Conservation (phyloP, 92 coral and sea anemone species). For the Plumapathes pennacea region DNA sequence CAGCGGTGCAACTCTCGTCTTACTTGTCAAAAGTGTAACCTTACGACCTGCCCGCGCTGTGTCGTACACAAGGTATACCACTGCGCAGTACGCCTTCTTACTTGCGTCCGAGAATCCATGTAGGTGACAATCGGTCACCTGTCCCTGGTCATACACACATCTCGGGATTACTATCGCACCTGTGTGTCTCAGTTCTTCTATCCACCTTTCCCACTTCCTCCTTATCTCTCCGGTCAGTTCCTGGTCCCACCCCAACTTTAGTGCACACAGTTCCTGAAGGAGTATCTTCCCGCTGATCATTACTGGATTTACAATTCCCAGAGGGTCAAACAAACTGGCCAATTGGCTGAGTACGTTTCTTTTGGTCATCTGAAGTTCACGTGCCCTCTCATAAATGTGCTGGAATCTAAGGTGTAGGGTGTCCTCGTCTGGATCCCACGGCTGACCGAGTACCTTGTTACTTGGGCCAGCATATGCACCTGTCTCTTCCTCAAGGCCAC, state of each 20-base stretch:
- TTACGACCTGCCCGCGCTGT: conserved; percentile 1
- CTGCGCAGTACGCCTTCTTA: conserved; percentile 19
- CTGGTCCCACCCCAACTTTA: conserved; percentile 32
- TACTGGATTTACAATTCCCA: conserved; percentile 29
- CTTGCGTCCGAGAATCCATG: conserved; percentile 16
- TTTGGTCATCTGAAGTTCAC: conserved; percentile 1
- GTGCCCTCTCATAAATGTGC: conserved; percentile 5
- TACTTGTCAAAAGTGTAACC: conserved; percentile 7
- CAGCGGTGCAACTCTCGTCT: conserved; percentile 28
- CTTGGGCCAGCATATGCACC: no score
- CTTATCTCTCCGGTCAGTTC: conserved; percentile 10
- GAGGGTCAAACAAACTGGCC: conserved; percentile 41
- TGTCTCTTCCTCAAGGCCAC: no score
- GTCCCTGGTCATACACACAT: conserved; percentile 29
- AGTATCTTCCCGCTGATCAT: conserved; percentile 26
- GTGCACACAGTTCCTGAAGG: conserved; percentile 18
- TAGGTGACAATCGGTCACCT: conserved; percentile 13
- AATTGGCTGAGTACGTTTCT: conserved; percentile 15
- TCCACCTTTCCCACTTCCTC: conserved; percentile 28
- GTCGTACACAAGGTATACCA: conserved; percentile 17
- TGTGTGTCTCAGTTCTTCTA: conserved; percentile 7
- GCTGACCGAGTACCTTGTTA: conserved; percentile 30
- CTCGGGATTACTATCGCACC: conserved; percentile 7
- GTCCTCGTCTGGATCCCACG: conserved; percentile 32
- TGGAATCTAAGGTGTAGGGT: conserved; percentile 2